Evolutionary conservation across 2,888 invertebrate genomes (phyloP).

Genomic region (Epirrhoe tristata): DNA sequence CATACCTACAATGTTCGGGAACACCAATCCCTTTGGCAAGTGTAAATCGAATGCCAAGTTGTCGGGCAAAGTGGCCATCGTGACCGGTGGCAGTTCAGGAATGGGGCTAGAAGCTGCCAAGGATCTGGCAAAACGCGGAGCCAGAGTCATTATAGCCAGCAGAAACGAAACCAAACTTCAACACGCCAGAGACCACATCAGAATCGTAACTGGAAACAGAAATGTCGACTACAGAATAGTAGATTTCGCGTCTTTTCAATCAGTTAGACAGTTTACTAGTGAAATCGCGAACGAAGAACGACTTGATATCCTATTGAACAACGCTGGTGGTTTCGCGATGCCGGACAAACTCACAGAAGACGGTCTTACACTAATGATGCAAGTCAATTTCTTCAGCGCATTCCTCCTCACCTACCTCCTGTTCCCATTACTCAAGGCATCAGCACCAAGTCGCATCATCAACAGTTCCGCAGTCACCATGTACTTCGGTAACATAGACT

Average conservation of each 20-base stretch:
- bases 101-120: constrained; percentile 91
- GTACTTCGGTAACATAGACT: constrained; percentile 69
- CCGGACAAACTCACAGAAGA: constrained; percentile 84
- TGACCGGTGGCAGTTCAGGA: constrained; percentile 93
- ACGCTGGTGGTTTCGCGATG: constrained; percentile 81
- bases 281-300: constrained; percentile 81
- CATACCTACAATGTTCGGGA: not conserved
- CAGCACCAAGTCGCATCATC: constrained; percentile 86
- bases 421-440: constrained; percentile 78
- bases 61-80: constrained; percentile 86
- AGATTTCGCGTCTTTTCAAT: constrained; percentile 80
- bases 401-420: constrained; percentile 90
- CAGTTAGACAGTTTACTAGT: constrained; percentile 85
- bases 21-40: constrained; percentile 2
- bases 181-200: constrained; percentile 88
- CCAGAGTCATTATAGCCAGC: constrained; percentile 90
- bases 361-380: constrained; percentile 87
- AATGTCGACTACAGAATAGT: constrained; percentile 85
- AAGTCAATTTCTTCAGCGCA: constrained; percentile 90
- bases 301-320: constrained; percentile 87
- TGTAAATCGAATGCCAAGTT: constrained; percentile 49
- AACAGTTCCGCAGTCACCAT: constrained; percentile 86
- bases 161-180: constrained; percentile 84
- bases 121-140: constrained; percentile 89
- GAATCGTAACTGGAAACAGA: constrained; percentile 88